Percentiles rank a stretch among this genome's conserved stretches.
Conservation (phyloP, 2,888 invertebrate species). For the Amorpha juglandis region DNA sequence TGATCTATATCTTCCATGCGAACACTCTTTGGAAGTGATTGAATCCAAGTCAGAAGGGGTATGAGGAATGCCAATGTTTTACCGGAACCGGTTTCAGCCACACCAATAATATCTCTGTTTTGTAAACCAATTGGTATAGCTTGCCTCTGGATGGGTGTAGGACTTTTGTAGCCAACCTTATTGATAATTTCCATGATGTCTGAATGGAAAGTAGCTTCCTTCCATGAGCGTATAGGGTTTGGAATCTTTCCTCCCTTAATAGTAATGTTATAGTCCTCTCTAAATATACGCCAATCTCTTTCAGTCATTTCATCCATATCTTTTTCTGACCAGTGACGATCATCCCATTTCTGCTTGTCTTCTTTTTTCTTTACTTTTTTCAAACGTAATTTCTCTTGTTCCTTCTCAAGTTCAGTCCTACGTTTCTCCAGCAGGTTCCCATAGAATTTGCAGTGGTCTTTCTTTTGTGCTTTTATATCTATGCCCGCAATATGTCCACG, state of each 20-base stretch:
- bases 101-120: slow-evolving; percentile 98
- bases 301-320: slow-evolving; percentile 97
- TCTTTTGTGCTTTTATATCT: slow-evolving; percentile 97
- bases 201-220: slow-evolving; percentile 94
- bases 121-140: slow-evolving; percentile 99
- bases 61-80: slow-evolving; percentile 99
- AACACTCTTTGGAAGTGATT: slow-evolving; percentile 97
- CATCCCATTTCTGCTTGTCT: slow-evolving; percentile 99
- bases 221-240: slow-evolving; percentile 97
- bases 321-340: slow-evolving; percentile 99
- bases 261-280: slow-evolving; percentile 99
- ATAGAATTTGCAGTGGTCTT: slow-evolving; percentile 98
- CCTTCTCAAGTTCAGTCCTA: slow-evolving; percentile 97
- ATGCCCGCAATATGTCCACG: slow-evolving; percentile 99
- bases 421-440: slow-evolving; percentile 97
- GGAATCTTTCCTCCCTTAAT: slow-evolving; percentile 99
- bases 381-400: slow-evolving; percentile 96
- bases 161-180: slow-evolving; percentile 97
- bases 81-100: slow-evolving; percentile 99
- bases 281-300: slow-evolving; percentile 99
- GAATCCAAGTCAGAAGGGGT: slow-evolving; percentile 98
- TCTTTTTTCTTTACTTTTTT: slow-evolving; percentile 97
- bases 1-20: slow-evolving; percentile 95
- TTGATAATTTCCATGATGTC: slow-evolving; percentile 97
- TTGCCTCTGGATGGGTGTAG: slow-evolving; percentile 99